phyloP scores from a whole-genome alignment of 2,113 vertebrate genomes.

The Barnardius zonarius region DNA sequence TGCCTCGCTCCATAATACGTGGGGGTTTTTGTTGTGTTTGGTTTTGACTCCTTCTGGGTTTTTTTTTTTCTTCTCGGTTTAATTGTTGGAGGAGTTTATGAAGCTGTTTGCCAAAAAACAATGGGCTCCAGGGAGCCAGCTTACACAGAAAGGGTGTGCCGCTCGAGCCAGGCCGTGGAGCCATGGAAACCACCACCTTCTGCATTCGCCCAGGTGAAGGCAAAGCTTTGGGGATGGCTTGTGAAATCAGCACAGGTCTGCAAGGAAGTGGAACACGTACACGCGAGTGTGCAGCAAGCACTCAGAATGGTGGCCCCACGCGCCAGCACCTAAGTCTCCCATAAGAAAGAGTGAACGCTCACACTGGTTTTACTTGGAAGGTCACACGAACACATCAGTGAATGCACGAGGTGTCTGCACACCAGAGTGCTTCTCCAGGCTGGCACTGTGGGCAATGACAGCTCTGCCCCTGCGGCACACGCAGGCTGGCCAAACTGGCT shows the following conservation, averaged over 20 bases:
- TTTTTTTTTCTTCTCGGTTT: slow-evolving; percentile 47
- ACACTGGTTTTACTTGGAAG: too few species aligned
- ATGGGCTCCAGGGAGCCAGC: slow-evolving; percentile 75
- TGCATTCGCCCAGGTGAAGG: slow-evolving; percentile 72
- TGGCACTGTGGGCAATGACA: rapidly evolving
- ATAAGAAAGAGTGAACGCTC: rapidly evolving
- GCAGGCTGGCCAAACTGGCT: background rate
- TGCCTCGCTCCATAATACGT: background rate
- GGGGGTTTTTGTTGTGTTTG: slow-evolving; percentile 28
- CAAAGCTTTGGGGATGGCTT: slow-evolving; percentile 36
- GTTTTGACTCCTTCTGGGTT: background rate
- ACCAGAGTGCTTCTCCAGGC: rapidly evolving
- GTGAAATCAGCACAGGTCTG: slow-evolving; percentile 36
- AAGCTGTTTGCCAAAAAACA: slow-evolving; percentile 79
- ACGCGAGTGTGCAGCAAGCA: rapidly evolving
- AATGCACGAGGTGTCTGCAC: rapidly evolving
- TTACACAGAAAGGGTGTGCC: slow-evolving; percentile 82
- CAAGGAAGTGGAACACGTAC: background rate
- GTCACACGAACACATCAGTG: background rate
- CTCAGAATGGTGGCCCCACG: rapidly evolving
- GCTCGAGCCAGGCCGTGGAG: slow-evolving; percentile 54
- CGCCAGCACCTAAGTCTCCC: background rate
- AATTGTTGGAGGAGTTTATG: slow-evolving; percentile 79
- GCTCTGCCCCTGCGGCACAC: background rate
- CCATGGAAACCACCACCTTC: slow-evolving; percentile 79